Evolutionary conservation across 2,113 vertebrate species (phyloP).

Genomic region (Hirundichthys speculiger): DNA sequence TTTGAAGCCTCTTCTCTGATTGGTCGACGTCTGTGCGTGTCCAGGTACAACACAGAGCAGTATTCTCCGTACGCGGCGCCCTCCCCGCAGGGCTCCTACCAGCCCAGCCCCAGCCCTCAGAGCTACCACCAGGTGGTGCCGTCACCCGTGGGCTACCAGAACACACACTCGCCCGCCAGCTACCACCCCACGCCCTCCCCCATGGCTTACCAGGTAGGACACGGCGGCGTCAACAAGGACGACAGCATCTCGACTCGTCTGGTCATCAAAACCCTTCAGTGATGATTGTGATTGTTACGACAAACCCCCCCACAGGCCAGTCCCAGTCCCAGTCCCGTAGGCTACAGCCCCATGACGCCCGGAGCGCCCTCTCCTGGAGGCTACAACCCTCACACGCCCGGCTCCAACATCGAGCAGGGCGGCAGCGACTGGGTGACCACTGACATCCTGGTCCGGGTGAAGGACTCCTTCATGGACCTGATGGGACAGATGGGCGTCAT

Average conservation of each 20-base stretch:
- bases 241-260: too few species aligned
- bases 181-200: constrained; percentile 94
- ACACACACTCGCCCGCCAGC: constrained; percentile 93
- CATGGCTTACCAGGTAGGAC: constrained; percentile 92
- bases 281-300: too few species aligned
- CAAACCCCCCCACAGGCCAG: constrained; percentile 88
- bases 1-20: too few species aligned
- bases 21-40: background rate
- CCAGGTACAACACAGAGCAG: constrained; percentile 95
- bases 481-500: constrained; percentile 90
- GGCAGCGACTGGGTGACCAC: constrained; percentile 94
- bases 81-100: constrained; percentile 93
- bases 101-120: constrained; percentile 93
- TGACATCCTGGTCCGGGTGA: constrained; percentile 91
- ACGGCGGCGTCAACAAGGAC: too few species aligned
- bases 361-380: constrained; percentile 93
- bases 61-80: constrained; percentile 92
- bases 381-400: constrained; percentile 93
- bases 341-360: constrained; percentile 95
- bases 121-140: constrained; percentile 96
- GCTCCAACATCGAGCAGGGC: constrained; percentile 93
- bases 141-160: constrained; percentile 93
- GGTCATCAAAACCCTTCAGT: too few species aligned
- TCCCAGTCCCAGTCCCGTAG: constrained; percentile 92
- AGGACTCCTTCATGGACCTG: constrained; percentile 90